A percentile compares a stretch with the other conserved stretches of the same genome.
phyloP scores from a whole-genome alignment of 2,797 vertebrate species.

The Enteromius unitaeniatus region DNA sequence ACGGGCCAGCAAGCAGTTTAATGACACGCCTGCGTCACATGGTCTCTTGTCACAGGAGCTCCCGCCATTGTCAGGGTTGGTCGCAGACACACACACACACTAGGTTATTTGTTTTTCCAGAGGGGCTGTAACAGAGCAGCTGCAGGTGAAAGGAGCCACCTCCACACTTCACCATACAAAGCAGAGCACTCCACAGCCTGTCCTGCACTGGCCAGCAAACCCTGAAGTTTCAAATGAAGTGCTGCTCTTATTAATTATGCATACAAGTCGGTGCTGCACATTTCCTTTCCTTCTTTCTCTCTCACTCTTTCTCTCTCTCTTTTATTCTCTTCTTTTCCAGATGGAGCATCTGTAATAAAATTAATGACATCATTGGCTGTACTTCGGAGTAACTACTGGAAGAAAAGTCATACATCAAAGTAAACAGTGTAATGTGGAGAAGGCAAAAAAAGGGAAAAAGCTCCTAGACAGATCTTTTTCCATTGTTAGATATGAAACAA shows the following conservation, averaged over 20 bases:
- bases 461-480: not conserved
- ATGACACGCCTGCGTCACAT: constrained; percentile 75
- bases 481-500: constrained; percentile 23
- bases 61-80: constrained; percentile 61
- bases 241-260: constrained; percentile 86
- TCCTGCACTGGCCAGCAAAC: constrained; percentile 76
- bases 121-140: constrained; percentile 69
- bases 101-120: constrained; percentile 82
- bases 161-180: constrained; percentile 59
- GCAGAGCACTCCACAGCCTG: constrained; percentile 23
- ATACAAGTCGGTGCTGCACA: constrained; percentile 81
- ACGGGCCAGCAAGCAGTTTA: constrained; percentile 76
- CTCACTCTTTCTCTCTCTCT: constrained; percentile 62
- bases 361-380: constrained; percentile 84
- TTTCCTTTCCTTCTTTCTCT: constrained; percentile 71
- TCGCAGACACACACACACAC: constrained; percentile 60
- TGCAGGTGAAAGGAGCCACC: constrained; percentile 74
- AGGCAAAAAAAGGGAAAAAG: constrained; percentile 38
- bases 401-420: constrained; percentile 82
- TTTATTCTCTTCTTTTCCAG: constrained; percentile 67
- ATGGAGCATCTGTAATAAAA: constrained; percentile 85
- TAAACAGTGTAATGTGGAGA: constrained; percentile 64
- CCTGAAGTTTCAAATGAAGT: constrained; percentile 84
- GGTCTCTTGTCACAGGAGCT: constrained; percentile 73
- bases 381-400: constrained; percentile 82